Percentiles rank a stretch among this genome's conserved stretches.
These are phyloP conservation scores for Nanorana parkeri DNA, from an alignment of 2,113 vertebrate species.

Conservation along the genomic window DNA sequence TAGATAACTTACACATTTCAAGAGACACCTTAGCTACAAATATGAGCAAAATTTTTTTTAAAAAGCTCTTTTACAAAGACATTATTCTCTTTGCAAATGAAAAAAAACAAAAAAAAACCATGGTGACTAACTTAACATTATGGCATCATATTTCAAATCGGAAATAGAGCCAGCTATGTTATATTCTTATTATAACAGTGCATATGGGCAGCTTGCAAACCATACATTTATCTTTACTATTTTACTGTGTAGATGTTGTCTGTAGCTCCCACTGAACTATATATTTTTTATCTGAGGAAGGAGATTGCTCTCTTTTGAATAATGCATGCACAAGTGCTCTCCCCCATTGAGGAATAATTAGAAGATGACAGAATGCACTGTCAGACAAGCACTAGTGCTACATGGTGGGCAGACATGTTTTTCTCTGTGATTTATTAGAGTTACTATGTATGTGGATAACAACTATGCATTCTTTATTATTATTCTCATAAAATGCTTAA, in stretches of 20 bases:
- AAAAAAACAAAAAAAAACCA: no score
- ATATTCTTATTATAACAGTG: no score
- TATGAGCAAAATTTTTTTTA: no score
- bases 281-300: slow-evolving; percentile 20
- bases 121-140: no score
- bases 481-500: background rate
- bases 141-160: no score
- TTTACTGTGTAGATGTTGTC: slow-evolving; percentile 16
- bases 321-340: slow-evolving; percentile 3
- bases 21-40: no score
- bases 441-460: background rate
- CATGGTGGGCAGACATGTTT: background rate
- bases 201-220: no score
- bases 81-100: no score
- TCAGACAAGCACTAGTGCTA: background rate
- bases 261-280: background rate
- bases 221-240: no score
- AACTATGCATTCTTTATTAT: background rate
- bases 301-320: background rate
- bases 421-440: slow-evolving; percentile 1
- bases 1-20: no score
- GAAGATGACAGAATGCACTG: slow-evolving; percentile 19
- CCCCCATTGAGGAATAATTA: slow-evolving; percentile 33
- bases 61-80: no score
- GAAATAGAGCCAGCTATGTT: no score